Evolutionary conservation across 2,113 vertebrate species (phyloP), one percentile per base, ranked within the genome.

Genomic region (Gallinago jamesoni): DNA sequence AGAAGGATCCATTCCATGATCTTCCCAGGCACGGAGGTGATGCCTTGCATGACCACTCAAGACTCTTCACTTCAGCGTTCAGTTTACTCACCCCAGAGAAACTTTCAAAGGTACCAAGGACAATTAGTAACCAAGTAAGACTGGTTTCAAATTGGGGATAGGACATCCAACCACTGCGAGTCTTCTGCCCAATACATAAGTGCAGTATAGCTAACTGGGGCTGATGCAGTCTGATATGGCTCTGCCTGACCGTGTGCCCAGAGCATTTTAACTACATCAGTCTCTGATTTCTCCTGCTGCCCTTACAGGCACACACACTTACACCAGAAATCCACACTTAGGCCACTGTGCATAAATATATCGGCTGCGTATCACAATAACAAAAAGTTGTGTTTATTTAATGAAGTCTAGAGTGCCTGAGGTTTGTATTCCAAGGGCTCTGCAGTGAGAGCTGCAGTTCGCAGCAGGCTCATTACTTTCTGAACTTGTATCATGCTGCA

Each of bases 381-480:
- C 66, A 88, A 90, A 69, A 69, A 37, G 64, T 27, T 67, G 72
- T 77, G 64, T 90, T 94, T 90, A 31, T 94, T 88, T 91, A 67
- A 78, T 57, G 60, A 83, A 92, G 79, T 50, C 35, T 31, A 41
- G 59, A 33, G 47, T 83, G 50, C 25, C 75, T 74, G 67, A 86
- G 24, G 47, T 41, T 28, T 63, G 75, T 80, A 33, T 74, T 95
- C 72, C 70, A 57, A 33, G 53, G 81, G 48, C 39, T 64, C 19
- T 76, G 47, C 27, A 53, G 31, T 4, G 15, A 87, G 69, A 72
- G 57, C 63, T 83, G 64, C 37, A 41, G 48, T 92, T 91, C 39
- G 59, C 88, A 95, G 72, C 37, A 74, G 31, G 12, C n/a, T 93
- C 73, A 21, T 60, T 92, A 41, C 70, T 92, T 59, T 79, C 90